Evolutionary conservation across 2,113 vertebrate species (phyloP).

Genomic region (Pogonocichla stellata): DNA sequence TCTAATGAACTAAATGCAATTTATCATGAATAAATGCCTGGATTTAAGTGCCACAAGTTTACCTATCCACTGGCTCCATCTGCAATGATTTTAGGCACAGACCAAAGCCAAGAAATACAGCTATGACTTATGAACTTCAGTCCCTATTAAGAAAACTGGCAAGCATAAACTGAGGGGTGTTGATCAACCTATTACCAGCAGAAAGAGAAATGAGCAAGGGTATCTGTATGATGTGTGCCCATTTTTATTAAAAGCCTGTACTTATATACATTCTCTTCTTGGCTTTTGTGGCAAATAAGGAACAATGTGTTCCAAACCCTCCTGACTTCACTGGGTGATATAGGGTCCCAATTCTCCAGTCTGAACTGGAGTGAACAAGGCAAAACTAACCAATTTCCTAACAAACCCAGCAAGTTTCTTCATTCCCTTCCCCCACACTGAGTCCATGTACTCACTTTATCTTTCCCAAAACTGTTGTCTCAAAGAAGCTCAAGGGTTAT

Average conservation of each 20-base stretch:
- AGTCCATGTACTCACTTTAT: background rate
- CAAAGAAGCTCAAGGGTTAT: slow-evolving; percentile 19
- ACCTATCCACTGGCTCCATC: slow-evolving; percentile 13
- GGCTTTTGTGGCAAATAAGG: background rate
- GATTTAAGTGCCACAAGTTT: background rate
- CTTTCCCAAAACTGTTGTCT: slow-evolving; percentile 30
- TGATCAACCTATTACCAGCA: background rate
- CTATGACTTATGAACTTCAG: background rate
- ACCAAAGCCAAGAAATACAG: background rate
- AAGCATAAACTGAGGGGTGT: background rate
- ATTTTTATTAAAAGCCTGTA: background rate
- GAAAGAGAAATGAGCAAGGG: background rate
- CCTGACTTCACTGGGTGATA: background rate
- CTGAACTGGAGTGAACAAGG: background rate
- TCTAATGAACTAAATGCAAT: slow-evolving; percentile 4
- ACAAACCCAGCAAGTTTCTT: slow-evolving; percentile 47
- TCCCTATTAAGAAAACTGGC: background rate
- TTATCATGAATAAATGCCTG: background rate
- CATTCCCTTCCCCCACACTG: background rate
- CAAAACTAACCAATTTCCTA: slow-evolving; percentile 31
- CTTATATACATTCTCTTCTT: background rate
- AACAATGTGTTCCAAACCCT: background rate
- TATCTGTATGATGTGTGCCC: background rate
- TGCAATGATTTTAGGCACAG: background rate
- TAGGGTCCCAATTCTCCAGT: background rate